Percentiles rank a stretch among this genome's conserved stretches.
Conservation (phyloP, 2,888 invertebrate genomes). For the Adelognathus sp. region DNA sequence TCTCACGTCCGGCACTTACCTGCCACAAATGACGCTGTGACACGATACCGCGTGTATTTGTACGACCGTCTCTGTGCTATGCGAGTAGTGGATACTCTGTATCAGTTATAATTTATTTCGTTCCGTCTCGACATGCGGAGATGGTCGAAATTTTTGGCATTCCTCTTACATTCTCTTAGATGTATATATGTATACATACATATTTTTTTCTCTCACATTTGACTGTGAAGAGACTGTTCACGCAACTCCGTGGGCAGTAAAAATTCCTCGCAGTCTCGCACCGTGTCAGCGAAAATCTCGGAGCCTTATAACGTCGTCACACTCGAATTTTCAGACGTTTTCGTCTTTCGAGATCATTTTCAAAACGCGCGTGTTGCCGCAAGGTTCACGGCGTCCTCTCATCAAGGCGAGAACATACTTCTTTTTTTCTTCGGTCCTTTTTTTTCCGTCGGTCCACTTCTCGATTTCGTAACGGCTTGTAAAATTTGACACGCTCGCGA, state of each 20-base stretch:
- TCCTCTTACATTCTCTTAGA: no score
- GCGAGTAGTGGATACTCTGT: slow-evolving; percentile 6
- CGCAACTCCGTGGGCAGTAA: slow-evolving; percentile 35
- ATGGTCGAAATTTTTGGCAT: slow-evolving; percentile 46
- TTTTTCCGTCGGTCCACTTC: background rate
- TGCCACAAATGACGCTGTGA: slow-evolving; percentile 38
- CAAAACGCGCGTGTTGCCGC: background rate
- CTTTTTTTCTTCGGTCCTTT: background rate
- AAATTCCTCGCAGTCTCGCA: slow-evolving; percentile 35
- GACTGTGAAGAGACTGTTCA: slow-evolving; percentile 12
- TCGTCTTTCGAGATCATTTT: slow-evolving; percentile 12
- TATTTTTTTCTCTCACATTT: slow-evolving; percentile 3
- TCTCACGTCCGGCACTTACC: slow-evolving; percentile 56
- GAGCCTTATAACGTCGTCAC: slow-evolving; percentile 35
- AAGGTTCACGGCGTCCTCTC: slow-evolving; percentile 1
- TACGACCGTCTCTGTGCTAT: background rate
- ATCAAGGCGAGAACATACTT: background rate
- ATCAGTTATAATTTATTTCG: slow-evolving; percentile 34
- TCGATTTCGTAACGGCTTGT: slow-evolving; percentile 38
- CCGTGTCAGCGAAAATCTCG: slow-evolving; percentile 39
- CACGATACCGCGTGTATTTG: background rate
- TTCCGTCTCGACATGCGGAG: slow-evolving; percentile 15
- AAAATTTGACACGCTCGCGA: slow-evolving; percentile 16
- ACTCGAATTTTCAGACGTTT: slow-evolving; percentile 31
- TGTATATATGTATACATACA: no score